Conservation (phyloP, 2,888 invertebrate genomes). For the Isotomurus palustris region DNA sequence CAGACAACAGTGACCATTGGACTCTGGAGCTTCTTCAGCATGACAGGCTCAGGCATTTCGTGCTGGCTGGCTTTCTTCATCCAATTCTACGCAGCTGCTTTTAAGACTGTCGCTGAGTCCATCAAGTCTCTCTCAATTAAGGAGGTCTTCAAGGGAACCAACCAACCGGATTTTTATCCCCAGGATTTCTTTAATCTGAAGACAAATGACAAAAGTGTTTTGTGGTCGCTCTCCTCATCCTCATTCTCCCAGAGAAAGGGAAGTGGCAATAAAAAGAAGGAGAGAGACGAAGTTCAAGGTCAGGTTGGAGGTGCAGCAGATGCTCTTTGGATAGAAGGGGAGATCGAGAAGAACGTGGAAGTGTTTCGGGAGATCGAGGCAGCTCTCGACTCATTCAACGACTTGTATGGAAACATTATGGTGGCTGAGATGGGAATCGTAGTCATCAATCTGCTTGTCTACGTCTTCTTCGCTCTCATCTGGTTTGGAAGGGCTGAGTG, state of each 20-base stretch:
- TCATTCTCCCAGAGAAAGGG: too few species aligned
- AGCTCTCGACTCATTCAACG: conserved; percentile 18
- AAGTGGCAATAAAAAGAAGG: not conserved
- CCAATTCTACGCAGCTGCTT: conserved; percentile 21
- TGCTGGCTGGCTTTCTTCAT: conserved; percentile 28
- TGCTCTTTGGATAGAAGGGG: not conserved
- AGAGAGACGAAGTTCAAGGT: not conserved
- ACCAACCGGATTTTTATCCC: too few species aligned
- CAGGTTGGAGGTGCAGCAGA: not conserved
- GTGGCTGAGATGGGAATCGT: conserved; percentile 19
- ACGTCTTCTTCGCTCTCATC: conserved; percentile 26
- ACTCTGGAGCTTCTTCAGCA: conserved; percentile 8
- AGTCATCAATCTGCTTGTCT: conserved; percentile 21
- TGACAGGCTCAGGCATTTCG: conserved; percentile 12
- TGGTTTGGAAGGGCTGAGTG: conserved; percentile 21
- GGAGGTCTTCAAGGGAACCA: too few species aligned
- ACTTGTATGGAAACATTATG: conserved; percentile 27
- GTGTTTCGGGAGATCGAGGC: conserved; percentile 12
- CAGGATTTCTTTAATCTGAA: too few species aligned
- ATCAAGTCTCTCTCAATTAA: not conserved
- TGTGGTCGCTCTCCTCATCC: not conserved
- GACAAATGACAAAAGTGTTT: too few species aligned
- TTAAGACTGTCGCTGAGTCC: conserved; percentile 6
- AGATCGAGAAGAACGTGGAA: conserved; percentile 5
- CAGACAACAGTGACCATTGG: conserved; percentile 14